Evolutionary conservation across 2,888 invertebrate genomes (phyloP).

Genomic region (Coenonympha arcania): DNA sequence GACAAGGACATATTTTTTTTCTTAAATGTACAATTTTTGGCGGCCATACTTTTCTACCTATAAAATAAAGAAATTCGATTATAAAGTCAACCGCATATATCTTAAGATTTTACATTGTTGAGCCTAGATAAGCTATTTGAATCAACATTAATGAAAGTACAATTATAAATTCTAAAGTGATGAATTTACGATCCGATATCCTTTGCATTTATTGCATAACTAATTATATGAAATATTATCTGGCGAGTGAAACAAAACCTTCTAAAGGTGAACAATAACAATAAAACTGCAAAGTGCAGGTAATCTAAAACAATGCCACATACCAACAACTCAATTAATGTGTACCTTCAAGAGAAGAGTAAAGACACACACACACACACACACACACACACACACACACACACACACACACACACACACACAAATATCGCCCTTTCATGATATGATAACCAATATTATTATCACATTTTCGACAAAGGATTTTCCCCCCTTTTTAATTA

Average conservation of each 20-base stretch:
- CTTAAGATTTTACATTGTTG: not conserved
- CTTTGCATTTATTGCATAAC: not conserved
- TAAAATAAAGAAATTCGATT: not conserved
- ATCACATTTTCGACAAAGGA: no score
- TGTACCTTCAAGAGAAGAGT: no score
- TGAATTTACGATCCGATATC: not conserved
- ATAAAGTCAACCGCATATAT: not conserved
- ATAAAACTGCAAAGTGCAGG: not conserved
- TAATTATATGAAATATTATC: not conserved
- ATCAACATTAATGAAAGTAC: not conserved
- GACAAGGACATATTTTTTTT: no score
- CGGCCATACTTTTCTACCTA: no score
- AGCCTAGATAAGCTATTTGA: no score
- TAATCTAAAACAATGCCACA: slow-evolving; percentile 1
- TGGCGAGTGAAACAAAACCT: slow-evolving; percentile 3
- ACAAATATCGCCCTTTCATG: no score
- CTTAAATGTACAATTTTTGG: no score
- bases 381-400: no score
- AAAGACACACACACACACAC: no score
- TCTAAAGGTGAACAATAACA: not conserved
- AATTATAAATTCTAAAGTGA: not conserved
- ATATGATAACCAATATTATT: no score
- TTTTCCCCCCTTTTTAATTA: no score
- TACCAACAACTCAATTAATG: not conserved
- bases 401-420: no score